Evolutionary conservation across 2,888 invertebrate genomes (phyloP).

Genomic region (Tachina grossa): DNA sequence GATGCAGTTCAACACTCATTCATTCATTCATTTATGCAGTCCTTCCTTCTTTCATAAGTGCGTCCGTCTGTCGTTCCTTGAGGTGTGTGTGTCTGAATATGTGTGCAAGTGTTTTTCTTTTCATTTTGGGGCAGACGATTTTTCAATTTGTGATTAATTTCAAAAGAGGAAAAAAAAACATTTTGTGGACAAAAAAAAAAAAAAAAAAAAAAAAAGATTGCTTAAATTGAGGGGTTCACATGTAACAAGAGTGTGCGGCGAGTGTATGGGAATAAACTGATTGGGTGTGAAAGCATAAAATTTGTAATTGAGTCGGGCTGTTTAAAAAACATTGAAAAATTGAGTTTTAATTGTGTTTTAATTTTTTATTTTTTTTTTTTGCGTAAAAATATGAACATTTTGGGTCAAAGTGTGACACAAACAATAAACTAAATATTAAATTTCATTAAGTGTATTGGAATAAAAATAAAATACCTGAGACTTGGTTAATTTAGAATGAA

Average conservation of each 20-base stretch:
- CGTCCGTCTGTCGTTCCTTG: conserved; percentile 19
- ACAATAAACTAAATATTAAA: not conserved
- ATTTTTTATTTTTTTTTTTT: not conserved
- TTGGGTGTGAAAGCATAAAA: conserved; percentile 65
- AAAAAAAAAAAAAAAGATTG: conserved; percentile 12
- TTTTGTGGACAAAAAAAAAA: conserved; percentile 2
- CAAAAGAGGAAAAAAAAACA: not conserved
- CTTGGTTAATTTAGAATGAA: not conserved
- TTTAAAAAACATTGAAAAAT: conserved; percentile 4
- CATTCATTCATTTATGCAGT: conserved; percentile 22
- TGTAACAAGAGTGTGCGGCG: conserved; percentile 24
- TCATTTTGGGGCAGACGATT: conserved; percentile 34
- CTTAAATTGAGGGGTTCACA: conserved; percentile 35
- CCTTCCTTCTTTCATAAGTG: conserved; percentile 13
- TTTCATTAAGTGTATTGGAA: not conserved
- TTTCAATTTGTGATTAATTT: conserved; percentile 67
- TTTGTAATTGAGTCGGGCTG: conserved; percentile 58
- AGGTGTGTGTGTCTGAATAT: not conserved
- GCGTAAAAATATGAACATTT: too few species aligned
- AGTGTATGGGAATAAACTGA: conserved; percentile 21
- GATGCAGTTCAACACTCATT: conserved; percentile 64
- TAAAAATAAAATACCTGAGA: not conserved
- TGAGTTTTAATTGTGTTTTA: conserved; percentile 1
- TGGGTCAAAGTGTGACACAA: not conserved
- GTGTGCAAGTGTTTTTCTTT: conserved; percentile 13